Conservation (phyloP, 2,888 invertebrate genomes). For the Carcina quercana region DNA sequence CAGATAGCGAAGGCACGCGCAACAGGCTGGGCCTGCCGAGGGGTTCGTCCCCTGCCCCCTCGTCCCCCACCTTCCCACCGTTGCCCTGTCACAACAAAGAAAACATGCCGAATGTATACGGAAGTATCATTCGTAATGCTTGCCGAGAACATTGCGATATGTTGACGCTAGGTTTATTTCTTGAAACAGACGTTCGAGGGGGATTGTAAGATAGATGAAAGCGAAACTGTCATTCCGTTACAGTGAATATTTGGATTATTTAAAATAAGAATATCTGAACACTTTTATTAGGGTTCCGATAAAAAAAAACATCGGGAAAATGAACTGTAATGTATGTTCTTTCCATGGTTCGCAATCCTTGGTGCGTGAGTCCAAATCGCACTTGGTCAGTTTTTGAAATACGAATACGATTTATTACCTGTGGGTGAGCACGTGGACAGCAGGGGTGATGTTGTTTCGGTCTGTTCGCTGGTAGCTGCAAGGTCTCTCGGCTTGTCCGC, state of each 20-base stretch:
- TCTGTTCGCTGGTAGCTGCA: constrained; percentile 62
- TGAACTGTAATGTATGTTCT: too few species aligned
- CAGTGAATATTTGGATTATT: too few species aligned
- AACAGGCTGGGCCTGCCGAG: constrained; percentile 72
- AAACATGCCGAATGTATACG: constrained; percentile 18
- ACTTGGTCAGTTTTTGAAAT: too few species aligned
- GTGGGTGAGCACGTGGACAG: constrained; percentile 56
- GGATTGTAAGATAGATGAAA: too few species aligned
- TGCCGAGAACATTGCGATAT: constrained; percentile 23
- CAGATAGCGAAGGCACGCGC: constrained; percentile 76
- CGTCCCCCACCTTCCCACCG: constrained; percentile 42
- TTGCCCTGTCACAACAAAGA: constrained; percentile 35
- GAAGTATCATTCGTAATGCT: constrained; percentile 19
- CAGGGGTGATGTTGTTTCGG: constrained; percentile 73
- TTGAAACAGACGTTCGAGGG: too few species aligned
- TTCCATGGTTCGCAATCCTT: too few species aligned
- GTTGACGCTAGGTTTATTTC: too few species aligned
- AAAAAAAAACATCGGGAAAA: too few species aligned
- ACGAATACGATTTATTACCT: constrained; percentile 32
- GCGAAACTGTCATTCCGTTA: too few species aligned
- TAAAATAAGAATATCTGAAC: too few species aligned
- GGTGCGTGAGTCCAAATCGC: too few species aligned
- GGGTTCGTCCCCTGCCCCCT: constrained; percentile 50
- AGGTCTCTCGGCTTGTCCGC: constrained; percentile 76
- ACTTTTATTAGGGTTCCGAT: too few species aligned